Evolutionary conservation across 2,797 vertebrate genomes (phyloP).

Genomic region (Typhlichthys eigenmanni): DNA sequence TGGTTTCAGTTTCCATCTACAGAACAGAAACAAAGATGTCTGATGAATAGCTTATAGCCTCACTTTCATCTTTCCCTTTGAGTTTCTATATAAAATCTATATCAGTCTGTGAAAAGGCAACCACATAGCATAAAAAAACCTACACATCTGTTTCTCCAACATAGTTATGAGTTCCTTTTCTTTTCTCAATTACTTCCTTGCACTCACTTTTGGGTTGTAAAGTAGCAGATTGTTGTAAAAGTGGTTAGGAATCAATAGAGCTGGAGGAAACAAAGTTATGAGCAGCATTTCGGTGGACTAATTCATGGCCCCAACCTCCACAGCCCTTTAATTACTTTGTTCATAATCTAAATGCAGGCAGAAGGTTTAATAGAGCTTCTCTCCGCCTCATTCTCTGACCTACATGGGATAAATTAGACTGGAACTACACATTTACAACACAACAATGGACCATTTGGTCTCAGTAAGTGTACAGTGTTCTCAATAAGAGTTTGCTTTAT

Average conservation of each 20-base stretch:
- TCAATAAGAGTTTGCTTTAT: no score
- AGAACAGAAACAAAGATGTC: no score
- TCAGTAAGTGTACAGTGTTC: no score
- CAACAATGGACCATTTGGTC: slow-evolving; percentile 19
- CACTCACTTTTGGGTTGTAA: slow-evolving; percentile 13
- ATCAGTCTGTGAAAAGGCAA: slow-evolving; percentile 13
- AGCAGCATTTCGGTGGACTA: slow-evolving; percentile 40
- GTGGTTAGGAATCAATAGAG: slow-evolving; percentile 33
- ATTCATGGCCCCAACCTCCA: slow-evolving; percentile 54
- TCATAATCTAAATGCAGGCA: slow-evolving; percentile 62
- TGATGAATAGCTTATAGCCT: no score
- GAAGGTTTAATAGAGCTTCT: slow-evolving; percentile 59
- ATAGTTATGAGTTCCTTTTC: slow-evolving; percentile 17
- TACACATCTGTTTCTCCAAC: slow-evolving; percentile 26
- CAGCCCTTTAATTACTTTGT: slow-evolving; percentile 67
- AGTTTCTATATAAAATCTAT: no score
- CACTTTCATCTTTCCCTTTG: no score
- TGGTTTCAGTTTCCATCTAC: no score
- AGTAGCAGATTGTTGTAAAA: slow-evolving; percentile 35
- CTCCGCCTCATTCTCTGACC: slow-evolving; percentile 63
- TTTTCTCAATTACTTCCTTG: slow-evolving; percentile 14
- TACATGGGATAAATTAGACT: slow-evolving; percentile 68
- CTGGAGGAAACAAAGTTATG: slow-evolving; percentile 43
- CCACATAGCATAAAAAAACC: slow-evolving; percentile 5
- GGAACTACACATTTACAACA: slow-evolving; percentile 57